A percentile compares a stretch with the other conserved stretches of the same genome.
Evolutionary conservation across 37 sponge, comb jelly and placozoan species (phyloP).

Genomic region (Oopsacas minuta): DNA sequence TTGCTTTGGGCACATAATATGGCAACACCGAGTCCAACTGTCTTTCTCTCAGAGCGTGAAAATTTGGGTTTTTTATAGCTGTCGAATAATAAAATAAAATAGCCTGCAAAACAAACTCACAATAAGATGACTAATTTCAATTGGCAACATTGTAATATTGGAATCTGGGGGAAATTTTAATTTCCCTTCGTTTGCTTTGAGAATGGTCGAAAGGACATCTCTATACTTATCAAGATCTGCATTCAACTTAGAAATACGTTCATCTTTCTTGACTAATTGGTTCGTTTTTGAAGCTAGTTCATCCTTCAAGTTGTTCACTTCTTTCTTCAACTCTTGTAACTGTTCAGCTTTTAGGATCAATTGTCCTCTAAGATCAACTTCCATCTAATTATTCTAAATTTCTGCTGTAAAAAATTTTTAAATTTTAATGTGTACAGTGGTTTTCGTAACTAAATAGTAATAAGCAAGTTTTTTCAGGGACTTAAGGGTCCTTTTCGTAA

Average conservation of each 20-base stretch:
- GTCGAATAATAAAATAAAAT: not conserved
- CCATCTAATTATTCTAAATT: too few species aligned
- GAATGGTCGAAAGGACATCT: slow-evolving; percentile 25
- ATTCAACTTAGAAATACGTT: slow-evolving; percentile 20
- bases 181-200: slow-evolving; percentile 24
- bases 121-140: not conserved
- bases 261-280: not conserved
- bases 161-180: slow-evolving; percentile 21
- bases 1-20: too few species aligned
- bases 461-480: too few species aligned
- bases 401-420: too few species aligned
- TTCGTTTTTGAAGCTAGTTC: not conserved
- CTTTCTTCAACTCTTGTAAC: not conserved
- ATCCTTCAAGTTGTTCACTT: not conserved
- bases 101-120: not conserved
- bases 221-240: slow-evolving; percentile 23
- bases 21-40: too few species aligned
- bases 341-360: not conserved
- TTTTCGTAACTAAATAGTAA: too few species aligned
- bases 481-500: too few species aligned
- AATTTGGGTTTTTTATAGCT: not conserved
- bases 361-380: not conserved
- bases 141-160: slow-evolving; percentile 3
- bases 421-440: too few species aligned
- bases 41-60: too few species aligned